These are phyloP conservation scores for Drosophila parvula DNA, from an alignment of 1,140 invertebrate species.

Conservation along the genomic window DNA sequence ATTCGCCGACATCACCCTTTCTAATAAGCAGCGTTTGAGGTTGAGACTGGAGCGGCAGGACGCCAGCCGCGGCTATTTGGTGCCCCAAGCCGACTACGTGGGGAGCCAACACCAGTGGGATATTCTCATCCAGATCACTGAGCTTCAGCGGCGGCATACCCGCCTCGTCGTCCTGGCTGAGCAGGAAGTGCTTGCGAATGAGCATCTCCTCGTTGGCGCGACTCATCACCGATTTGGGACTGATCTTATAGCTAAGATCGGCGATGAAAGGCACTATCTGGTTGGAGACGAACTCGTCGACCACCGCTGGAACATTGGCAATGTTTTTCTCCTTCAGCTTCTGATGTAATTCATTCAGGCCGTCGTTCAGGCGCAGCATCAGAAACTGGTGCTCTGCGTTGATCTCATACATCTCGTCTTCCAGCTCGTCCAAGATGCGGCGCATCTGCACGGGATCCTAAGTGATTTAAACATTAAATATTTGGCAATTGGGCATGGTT, in stretches of 20 bases:
- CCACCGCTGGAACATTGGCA: constrained; percentile 39
- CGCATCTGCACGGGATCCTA: constrained; percentile 78
- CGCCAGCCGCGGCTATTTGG: constrained; percentile 22
- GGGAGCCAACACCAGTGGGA: constrained; percentile 51
- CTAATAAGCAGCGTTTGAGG: not conserved
- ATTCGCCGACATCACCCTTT: not conserved
- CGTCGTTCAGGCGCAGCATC: constrained; percentile 61
- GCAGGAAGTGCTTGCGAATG: constrained; percentile 72
- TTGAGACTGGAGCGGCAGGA: constrained; percentile 2
- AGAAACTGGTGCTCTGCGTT: constrained; percentile 78
- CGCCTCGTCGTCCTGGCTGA: constrained; percentile 66
- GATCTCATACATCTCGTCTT: constrained; percentile 77
- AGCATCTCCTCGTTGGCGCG: constrained; percentile 76
- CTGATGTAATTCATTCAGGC: constrained; percentile 62
- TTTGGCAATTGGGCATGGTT: not conserved
- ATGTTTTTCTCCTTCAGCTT: constrained; percentile 62
- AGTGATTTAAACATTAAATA: constrained; percentile 6
- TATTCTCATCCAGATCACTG: constrained; percentile 63
- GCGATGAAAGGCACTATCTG: constrained; percentile 69
- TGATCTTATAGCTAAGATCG: constrained; percentile 55
- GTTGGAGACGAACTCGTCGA: constrained; percentile 65
- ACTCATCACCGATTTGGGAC: constrained; percentile 56
- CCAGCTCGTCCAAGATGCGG: constrained; percentile 77
- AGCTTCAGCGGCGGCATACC: constrained; percentile 65
- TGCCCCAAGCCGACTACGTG: constrained; percentile 20